A percentile compares a stretch with the other conserved stretches of the same genome.
Evolutionary conservation across 2,113 vertebrate genomes (phyloP).

Genomic region (Empidonax traillii): DNA sequence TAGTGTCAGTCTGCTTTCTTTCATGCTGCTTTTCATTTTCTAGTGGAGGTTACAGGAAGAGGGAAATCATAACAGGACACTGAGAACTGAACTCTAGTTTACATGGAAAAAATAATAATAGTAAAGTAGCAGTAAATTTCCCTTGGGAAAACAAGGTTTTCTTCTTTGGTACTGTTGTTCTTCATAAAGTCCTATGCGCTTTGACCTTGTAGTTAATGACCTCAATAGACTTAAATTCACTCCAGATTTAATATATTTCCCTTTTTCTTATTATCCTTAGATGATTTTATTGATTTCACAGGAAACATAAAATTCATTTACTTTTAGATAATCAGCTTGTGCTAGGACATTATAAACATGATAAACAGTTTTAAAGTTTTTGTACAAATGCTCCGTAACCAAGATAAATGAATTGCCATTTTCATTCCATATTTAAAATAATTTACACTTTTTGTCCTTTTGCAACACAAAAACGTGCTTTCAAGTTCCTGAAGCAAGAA

Average conservation of each 20-base stretch:
- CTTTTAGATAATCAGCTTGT: neutral
- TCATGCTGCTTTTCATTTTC: slow-evolving; percentile 42
- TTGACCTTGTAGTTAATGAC: slow-evolving; percentile 9
- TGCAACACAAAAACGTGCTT: neutral
- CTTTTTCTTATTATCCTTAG: neutral
- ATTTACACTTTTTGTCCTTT: neutral
- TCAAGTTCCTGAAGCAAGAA: neutral
- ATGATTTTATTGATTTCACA: neutral
- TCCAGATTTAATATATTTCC: neutral
- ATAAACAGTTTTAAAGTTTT: neutral
- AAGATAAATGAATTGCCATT: neutral
- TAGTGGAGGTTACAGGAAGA: neutral
- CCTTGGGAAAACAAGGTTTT: slow-evolving; percentile 17
- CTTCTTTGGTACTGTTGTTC: neutral
- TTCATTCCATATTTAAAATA: neutral
- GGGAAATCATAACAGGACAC: neutral
- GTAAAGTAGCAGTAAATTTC: slow-evolving; percentile 9
- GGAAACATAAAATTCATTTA: slow-evolving; percentile 10
- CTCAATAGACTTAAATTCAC: neutral
- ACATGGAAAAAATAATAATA: neutral
- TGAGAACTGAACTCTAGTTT: slow-evolving; percentile 21
- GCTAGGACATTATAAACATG: neutral
- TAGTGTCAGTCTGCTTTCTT: slow-evolving; percentile 11
- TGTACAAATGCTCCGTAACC: neutral
- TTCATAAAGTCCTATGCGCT: neutral